Conservation (phyloP, 2,113 vertebrate species). For the Chamaea fasciata region DNA sequence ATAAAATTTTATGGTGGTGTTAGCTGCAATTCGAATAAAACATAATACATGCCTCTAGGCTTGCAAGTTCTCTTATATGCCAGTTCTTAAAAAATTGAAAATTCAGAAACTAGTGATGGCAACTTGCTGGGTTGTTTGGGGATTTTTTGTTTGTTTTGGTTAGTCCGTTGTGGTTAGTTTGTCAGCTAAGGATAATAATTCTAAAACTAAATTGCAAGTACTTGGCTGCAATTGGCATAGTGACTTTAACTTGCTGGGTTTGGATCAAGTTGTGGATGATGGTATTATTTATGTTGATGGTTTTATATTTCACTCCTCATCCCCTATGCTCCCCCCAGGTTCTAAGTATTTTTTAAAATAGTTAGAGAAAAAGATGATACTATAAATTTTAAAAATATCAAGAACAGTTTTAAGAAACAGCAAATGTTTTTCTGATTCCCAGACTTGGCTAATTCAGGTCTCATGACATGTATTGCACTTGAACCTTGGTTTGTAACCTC, state of each 20-base stretch:
- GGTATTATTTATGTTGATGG: neutral
- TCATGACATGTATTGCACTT: neutral
- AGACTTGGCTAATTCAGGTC: neutral
- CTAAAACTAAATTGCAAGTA: neutral
- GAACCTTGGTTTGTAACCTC: neutral
- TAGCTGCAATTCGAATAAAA: neutral
- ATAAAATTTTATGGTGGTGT: neutral
- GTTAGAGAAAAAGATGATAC: neutral
- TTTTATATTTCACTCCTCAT: neutral
- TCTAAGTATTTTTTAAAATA: neutral
- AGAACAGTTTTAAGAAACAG: neutral
- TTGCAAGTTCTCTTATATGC: neutral
- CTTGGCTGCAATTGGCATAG: neutral
- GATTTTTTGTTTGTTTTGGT: neutral
- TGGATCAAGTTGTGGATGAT: neutral
- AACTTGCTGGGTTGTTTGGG: neutral
- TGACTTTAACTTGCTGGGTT: neutral
- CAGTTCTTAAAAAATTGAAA: neutral
- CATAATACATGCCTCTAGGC: neutral
- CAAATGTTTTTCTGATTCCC: neutral
- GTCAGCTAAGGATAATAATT: neutral
- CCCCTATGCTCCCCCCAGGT: rapidly evolving
- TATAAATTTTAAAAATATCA: neutral
- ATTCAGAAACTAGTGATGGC: neutral
- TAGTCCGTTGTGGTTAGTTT: neutral